These are phyloP conservation scores for Anthopleura sola DNA, from an alignment of 64 coral and sea anemone genomes.

Conservation along the genomic window DNA sequence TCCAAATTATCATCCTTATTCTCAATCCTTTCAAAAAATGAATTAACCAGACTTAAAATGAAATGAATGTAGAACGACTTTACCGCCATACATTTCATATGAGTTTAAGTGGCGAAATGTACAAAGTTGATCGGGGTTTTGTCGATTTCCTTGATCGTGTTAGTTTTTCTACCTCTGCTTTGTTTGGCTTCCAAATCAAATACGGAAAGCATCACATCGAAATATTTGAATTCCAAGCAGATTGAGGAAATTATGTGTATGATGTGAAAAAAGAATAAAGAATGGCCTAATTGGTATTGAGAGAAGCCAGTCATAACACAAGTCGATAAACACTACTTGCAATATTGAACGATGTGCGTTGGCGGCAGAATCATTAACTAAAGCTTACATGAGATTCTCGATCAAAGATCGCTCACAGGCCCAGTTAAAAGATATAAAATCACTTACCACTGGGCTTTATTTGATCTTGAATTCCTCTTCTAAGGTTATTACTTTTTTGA, in stretches of 20 bases:
- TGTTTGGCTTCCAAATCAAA: background rate
- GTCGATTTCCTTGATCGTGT: background rate
- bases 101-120: background rate
- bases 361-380: background rate
- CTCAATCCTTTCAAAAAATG: background rate
- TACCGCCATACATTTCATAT: background rate
- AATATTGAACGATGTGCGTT: background rate
- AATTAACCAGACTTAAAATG: background rate
- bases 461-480: too few species aligned
- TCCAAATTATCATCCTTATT: background rate
- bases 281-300: background rate
- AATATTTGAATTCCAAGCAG: background rate
- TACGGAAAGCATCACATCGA: background rate
- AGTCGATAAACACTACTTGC: background rate
- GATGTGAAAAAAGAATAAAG: background rate
- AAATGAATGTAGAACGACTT: background rate
- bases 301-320: background rate
- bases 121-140: background rate
- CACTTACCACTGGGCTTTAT: too few species aligned
- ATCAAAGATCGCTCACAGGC: too few species aligned
- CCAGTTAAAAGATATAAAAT: too few species aligned
- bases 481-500: too few species aligned
- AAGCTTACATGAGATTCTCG: too few species aligned
- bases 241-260: background rate
- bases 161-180: background rate